Base-by-base conservation (phyloP, 37 sponge, comb jelly and placozoan species). In the Mnemiopsis leidyi region DNA sequence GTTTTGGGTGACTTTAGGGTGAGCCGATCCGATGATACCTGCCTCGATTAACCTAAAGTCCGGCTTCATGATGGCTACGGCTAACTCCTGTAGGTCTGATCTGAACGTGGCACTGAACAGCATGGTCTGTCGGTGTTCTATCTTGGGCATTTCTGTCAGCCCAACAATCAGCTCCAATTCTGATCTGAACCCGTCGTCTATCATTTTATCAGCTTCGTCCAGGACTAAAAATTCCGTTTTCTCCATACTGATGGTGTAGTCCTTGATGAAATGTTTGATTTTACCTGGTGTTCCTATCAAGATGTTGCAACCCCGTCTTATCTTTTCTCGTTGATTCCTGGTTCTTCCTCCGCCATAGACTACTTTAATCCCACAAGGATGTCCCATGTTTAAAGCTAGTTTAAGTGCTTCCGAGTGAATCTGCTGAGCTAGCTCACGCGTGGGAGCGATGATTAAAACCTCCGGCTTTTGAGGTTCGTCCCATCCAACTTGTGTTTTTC, bases 151-250 rank as follows among this genome's bases (percentile, higher is more conserved):
- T 13, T 77, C 93, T 38, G 94, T 92, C 73, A 94, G 69, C 75
- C 94, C 93, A 3, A 98, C 96, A 23, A 98, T 92, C 76, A 82
- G 69, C 24, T 94, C 73, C 20, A 98, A 85, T 28, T 96, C 96
- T 13, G 96, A 95, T 69, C 79, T 93, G 93, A 97, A 97, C 0
- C 98, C 98, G 95, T 96, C 96, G 82, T 98, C 98, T 38, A 98
- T 83, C 98, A 98, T 98, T 20, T 97, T 94, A 75, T 98, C 98
- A 3, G 98, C 98, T 75, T 98, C 98, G 68, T 98, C 98, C 32
- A 98, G 93, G 31, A 98, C 95, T 0, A 98, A 75, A 36, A 95
- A 94, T 68, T 95, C 94, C 18, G 96, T 77, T 5, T 77, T 77
- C 79, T 77, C 79, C 79, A 77, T 20, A 35, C 93, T 90, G 18